Evolutionary conservation across 2,797 vertebrate species (phyloP).

Genomic region (Ctenosaura bakeri): DNA sequence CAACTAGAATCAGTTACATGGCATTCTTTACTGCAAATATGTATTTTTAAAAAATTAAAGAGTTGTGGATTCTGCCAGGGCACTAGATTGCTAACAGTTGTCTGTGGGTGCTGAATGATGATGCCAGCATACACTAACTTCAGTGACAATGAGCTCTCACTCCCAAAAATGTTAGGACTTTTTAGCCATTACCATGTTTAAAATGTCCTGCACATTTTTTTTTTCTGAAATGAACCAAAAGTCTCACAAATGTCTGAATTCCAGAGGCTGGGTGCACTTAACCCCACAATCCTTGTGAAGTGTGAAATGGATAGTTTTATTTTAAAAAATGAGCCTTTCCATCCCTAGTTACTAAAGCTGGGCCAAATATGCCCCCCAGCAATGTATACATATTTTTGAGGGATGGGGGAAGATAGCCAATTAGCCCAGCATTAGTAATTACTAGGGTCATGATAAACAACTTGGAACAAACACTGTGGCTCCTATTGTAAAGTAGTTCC

Average conservation of each 20-base stretch:
- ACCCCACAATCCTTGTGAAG: neutral
- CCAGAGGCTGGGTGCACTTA: neutral
- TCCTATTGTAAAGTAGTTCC: constrained; percentile 41
- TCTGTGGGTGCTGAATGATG: neutral
- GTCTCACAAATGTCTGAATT: neutral
- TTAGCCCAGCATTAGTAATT: neutral
- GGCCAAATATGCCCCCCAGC: too few relatives aligned
- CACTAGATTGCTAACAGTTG: neutral
- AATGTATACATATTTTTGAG: neutral
- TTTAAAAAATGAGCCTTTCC: neutral
- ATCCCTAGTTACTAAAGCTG: neutral
- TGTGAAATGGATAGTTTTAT: neutral
- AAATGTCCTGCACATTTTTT: neutral
- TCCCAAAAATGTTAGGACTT: neutral
- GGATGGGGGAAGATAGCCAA: neutral
- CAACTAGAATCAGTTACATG: neutral
- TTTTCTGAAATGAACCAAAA: neutral
- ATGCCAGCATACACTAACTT: neutral
- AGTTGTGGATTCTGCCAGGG: neutral
- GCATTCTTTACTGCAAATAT: neutral
- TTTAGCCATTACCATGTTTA: too few relatives aligned
- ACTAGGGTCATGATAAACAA: neutral
- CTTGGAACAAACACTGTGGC: constrained; percentile 4
- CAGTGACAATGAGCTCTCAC: neutral
- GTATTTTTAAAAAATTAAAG: neutral